phyloP scores from a whole-genome alignment of 1,140 invertebrate species.

The Brachionus calyciflorus region DNA sequence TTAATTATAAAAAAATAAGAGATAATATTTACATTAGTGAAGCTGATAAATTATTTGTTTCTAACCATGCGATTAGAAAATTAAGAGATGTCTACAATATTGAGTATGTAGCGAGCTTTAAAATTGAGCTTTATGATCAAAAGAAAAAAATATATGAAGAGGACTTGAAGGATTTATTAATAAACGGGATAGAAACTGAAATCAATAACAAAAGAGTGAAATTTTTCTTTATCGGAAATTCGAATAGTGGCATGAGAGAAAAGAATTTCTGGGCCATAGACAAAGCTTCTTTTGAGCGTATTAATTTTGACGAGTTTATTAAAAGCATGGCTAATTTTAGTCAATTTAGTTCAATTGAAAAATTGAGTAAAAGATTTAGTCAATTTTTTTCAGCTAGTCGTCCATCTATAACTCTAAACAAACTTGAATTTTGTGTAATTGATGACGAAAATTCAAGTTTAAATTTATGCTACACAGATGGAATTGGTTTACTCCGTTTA shows the following conservation, averaged over 20 bases:
- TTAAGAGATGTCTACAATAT: background rate
- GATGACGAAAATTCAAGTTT: background rate
- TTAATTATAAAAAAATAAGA: background rate
- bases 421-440: background rate
- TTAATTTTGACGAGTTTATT: background rate
- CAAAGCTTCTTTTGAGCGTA: background rate
- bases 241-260: constrained; percentile 12
- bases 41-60: background rate
- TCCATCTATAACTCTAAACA: background rate
- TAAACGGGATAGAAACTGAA: background rate
- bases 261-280: background rate
- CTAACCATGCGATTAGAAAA: background rate
- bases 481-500: background rate
- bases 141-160: background rate
- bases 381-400: background rate
- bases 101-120: background rate
- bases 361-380: background rate
- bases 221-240: constrained; percentile 11
- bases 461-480: background rate
- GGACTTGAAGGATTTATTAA: background rate
- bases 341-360: background rate
- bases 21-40: background rate
- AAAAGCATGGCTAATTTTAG: constrained; percentile 1
- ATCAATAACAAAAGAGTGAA: background rate
- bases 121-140: background rate